Base-by-base conservation (phyloP, 1,140 invertebrate genomes). In the Pissodes strobi region DNA sequence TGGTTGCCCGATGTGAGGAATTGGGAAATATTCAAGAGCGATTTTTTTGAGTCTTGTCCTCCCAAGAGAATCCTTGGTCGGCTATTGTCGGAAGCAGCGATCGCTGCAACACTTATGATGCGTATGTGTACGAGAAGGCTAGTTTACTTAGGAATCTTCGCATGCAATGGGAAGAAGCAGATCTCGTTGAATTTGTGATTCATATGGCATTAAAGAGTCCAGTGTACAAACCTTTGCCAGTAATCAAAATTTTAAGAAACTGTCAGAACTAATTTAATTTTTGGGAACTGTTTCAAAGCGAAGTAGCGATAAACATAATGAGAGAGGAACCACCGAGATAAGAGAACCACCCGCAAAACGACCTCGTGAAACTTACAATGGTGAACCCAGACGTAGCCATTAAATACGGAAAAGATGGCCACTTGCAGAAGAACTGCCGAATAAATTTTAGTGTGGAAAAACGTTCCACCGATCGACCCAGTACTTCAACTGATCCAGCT, bases 231-330 rank as follows among this genome's bases (percentile, higher is more conserved):
- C 18, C 6, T 18, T 6, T 49, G 46, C 46, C 5, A 49, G 21
- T 49, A 49, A 49, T 27, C 46, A 49, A 27, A 27, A 49, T 49
- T 49, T 8, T 49, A 49, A 49, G 18, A 49, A 49, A 6, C 6
- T 49, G 8, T 49, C 46, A 4, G 46, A 49, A 8, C 46, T 49
- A 18, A 49, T 49, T 15, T 6, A 6, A 6, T 27, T 8, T 49
- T 49, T 49, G 23, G 46, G 46, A 13, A 13, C 49, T 30, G 3
- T 53, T 30, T 4, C 19, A 9, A 49, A 49, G 12, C 15, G 6
- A 8, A 15, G 8, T 19, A 45, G 8, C 18, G 5, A 9, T 45
- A 6, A 45, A 5, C 18, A 45, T 45, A 8, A 15, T 6, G 5
- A 9, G 6, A 13, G 6, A 45, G 18, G 6, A 6, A 15, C 8